A percentile compares a stretch with the other conserved stretches of the same genome.
Evolutionary conservation across 2,797 vertebrate species (phyloP).

Genomic region (Enteromius argenteus): DNA sequence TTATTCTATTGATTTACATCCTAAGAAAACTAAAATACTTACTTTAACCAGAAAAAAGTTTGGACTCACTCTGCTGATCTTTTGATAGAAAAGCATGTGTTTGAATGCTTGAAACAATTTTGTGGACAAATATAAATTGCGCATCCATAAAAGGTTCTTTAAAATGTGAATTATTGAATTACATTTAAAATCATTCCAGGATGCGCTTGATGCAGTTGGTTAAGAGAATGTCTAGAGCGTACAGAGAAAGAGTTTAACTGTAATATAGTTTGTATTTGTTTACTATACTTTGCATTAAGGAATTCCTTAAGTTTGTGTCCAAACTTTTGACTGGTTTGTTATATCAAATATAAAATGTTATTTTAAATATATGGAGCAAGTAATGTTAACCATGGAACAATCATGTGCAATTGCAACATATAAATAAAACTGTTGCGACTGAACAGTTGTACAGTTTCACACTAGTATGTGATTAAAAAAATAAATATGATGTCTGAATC

Average conservation of each 20-base stretch:
- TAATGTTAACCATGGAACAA: background rate
- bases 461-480: background rate
- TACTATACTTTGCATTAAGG: background rate
- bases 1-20: background rate
- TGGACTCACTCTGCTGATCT: background rate
- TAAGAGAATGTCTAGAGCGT: background rate
- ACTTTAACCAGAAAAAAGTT: background rate
- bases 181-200: background rate
- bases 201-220: background rate
- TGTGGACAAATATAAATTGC: background rate
- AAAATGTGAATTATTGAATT: background rate
- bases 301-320: background rate
- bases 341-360: background rate
- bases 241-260: background rate
- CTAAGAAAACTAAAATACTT: background rate
- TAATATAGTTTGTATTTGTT: background rate
- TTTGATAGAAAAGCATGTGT: background rate
- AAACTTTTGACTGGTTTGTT: background rate
- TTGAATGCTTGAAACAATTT: background rate
- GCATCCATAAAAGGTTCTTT: too few species aligned
- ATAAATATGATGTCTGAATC: background rate
- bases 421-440: background rate
- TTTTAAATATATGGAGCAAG: background rate
- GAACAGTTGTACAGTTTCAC: background rate
- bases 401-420: slow-evolving; percentile 11